Evolutionary conservation across 1,140 invertebrate species (phyloP).

Genomic region (Patella vulgata): DNA sequence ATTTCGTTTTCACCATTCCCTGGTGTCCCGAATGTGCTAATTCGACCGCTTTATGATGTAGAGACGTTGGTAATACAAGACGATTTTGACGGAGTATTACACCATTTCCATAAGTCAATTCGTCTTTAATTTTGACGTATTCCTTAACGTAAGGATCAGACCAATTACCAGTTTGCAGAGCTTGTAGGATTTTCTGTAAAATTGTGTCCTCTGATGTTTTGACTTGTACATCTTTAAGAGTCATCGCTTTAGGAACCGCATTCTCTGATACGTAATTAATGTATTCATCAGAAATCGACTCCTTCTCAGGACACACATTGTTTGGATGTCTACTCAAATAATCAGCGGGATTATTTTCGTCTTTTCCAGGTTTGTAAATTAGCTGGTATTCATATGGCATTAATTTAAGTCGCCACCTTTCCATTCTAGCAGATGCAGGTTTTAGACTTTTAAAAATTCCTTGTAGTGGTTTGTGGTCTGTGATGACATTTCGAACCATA

Average conservation of each 20-base stretch:
- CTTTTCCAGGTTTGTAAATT: slow-evolving; percentile 3
- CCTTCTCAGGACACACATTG: slow-evolving; percentile 4
- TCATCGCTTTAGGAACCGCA: slow-evolving; percentile 25
- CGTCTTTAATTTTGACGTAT: slow-evolving; percentile 17
- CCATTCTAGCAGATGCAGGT: slow-evolving; percentile 7
- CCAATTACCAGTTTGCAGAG: slow-evolving; percentile 25
- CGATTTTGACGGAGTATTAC: slow-evolving; percentile 29
- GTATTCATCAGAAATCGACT: slow-evolving; percentile 30
- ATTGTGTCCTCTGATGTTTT: slow-evolving; percentile 7
- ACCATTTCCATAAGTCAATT: slow-evolving; percentile 24
- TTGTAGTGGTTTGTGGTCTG: slow-evolving; percentile 20
- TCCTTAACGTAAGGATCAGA: slow-evolving; percentile 3
- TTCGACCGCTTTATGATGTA: slow-evolving; percentile 32
- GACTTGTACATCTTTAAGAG: slow-evolving; percentile 18
- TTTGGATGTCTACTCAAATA: slow-evolving; percentile 1
- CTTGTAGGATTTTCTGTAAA: slow-evolving; percentile 22
- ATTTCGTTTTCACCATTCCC: slow-evolving; percentile 49
- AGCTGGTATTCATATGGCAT: slow-evolving; percentile 6
- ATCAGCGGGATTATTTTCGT: slow-evolving; percentile 4
- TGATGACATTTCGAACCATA: slow-evolving; percentile 60
- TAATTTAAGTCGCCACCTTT: slow-evolving; percentile 20
- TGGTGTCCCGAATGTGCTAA: slow-evolving; percentile 45
- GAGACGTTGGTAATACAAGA: slow-evolving; percentile 33
- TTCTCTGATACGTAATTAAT: slow-evolving; percentile 19
- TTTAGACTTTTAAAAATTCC: slow-evolving; percentile 18